Evolutionary conservation across 2,797 vertebrate genomes (phyloP).

Genomic region (Tokudaia muenninki): DNA sequence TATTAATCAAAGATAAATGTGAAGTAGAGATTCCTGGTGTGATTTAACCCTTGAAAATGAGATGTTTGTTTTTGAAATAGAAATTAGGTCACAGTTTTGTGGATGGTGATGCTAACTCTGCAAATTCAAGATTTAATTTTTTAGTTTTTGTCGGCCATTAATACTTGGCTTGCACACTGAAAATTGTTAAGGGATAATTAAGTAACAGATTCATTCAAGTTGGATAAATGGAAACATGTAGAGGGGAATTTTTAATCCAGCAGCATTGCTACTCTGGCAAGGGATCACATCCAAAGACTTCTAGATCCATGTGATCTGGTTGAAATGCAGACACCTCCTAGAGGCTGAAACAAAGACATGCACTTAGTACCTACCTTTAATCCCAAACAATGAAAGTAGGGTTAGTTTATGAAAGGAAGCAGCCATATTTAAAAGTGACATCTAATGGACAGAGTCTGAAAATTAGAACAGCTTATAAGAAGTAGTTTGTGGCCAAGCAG

Average conservation of each 20-base stretch:
- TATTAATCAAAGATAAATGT: slow-evolving; percentile 59
- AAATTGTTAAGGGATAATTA: slow-evolving; percentile 66
- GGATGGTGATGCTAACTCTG: slow-evolving; percentile 61
- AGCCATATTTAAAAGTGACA: too few relatives aligned
- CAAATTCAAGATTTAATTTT: slow-evolving; percentile 73
- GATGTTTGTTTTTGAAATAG: slow-evolving; percentile 66
- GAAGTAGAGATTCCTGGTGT: slow-evolving; percentile 64
- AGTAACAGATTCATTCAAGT: slow-evolving; percentile 68
- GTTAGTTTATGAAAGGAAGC: too few relatives aligned
- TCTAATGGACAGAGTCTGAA: too few relatives aligned
- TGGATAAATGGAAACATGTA: slow-evolving; percentile 38
- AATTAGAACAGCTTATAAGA: too few relatives aligned
- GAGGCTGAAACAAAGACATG: too few relatives aligned
- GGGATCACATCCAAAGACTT: too few relatives aligned
- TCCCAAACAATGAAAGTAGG: too few relatives aligned
- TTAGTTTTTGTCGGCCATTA: slow-evolving; percentile 78
- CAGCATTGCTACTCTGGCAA: too few relatives aligned
- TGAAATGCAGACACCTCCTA: too few relatives aligned
- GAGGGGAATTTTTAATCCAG: neutral
- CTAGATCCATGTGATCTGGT: too few relatives aligned
- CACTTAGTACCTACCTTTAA: too few relatives aligned
- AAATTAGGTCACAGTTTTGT: slow-evolving; percentile 67
- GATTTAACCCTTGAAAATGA: slow-evolving; percentile 81
- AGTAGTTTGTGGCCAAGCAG: too few relatives aligned
- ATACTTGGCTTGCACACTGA: slow-evolving; percentile 53